phyloP scores from a whole-genome alignment of 2,888 invertebrate genomes.

The Andrena hattorfiana region DNA sequence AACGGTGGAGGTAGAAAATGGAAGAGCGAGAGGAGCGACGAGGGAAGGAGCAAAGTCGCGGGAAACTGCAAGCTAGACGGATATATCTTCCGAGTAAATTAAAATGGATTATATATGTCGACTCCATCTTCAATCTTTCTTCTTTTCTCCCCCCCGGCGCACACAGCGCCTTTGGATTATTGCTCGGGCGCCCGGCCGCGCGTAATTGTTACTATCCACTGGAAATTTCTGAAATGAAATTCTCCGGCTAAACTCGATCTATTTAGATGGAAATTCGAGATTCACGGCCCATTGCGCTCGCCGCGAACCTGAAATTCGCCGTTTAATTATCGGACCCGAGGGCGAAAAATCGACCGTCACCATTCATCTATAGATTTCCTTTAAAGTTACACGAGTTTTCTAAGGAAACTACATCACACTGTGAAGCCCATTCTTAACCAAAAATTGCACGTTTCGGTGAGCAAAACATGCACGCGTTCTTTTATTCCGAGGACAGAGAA shows the following conservation, averaged over 20 bases:
- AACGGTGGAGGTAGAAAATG: conserved; percentile 57
- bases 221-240: conserved; percentile 50
- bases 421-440: neutral
- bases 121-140: conserved; percentile 80
- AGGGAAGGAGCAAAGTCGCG: conserved; percentile 61
- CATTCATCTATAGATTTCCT: no score
- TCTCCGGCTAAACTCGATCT: neutral
- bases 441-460: neutral
- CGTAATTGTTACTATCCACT: conserved; percentile 65
- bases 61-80: conserved; percentile 80
- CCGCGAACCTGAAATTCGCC: no score
- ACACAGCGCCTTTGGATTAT: conserved; percentile 63
- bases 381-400: no score
- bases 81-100: conserved; percentile 82
- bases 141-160: conserved; percentile 59
- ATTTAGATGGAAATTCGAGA: neutral
- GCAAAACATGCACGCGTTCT: no score
- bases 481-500: neutral
- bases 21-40: conserved; percentile 43
- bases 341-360: no score
- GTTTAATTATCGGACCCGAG: no score
- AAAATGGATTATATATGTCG: conserved; percentile 84
- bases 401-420: no score
- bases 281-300: neutral
- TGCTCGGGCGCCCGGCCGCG: conserved; percentile 46